Percentiles rank a stretch among this genome's conserved stretches.
phyloP scores from a whole-genome alignment of 2,797 vertebrate genomes.

The Monodelphis domestica region DNA sequence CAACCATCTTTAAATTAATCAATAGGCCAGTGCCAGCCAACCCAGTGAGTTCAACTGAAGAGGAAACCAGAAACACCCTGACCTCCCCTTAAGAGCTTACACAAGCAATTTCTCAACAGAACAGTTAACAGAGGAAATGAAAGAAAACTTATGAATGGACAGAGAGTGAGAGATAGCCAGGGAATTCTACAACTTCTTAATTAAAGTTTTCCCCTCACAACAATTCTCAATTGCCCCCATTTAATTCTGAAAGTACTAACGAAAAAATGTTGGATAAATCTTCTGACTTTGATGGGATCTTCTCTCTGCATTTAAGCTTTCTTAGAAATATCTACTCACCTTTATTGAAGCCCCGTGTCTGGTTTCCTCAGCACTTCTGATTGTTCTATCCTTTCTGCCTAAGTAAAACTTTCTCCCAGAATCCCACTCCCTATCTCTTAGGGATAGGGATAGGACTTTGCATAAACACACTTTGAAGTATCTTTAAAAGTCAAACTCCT shows the following conservation, averaged over 20 bases:
- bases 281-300: not conserved
- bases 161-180: not conserved
- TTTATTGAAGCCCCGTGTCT: not conserved
- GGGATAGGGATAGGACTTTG: not conserved
- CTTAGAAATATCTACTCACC: not conserved
- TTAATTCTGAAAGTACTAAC: not conserved
- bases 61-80: not conserved
- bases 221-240: not conserved
- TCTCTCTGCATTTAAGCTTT: not conserved
- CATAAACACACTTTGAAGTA: not conserved
- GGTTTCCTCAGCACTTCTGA: not conserved
- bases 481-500: constrained; percentile 14
- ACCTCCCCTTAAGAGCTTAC: not conserved
- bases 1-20: not conserved
- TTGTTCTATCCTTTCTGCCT: not conserved
- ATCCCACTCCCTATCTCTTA: constrained; percentile 50
- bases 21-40: not conserved
- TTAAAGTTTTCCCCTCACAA: not conserved
- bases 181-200: not conserved
- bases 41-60: not conserved
- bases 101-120: not conserved
- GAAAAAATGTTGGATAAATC: not conserved
- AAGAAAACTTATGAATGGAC: not conserved
- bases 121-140: too few relatives aligned
- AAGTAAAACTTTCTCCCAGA: constrained; percentile 12